These are phyloP conservation scores for Lasioglossum zephyrum DNA, from an alignment of 2,888 invertebrate species.

Conservation along the genomic window DNA sequence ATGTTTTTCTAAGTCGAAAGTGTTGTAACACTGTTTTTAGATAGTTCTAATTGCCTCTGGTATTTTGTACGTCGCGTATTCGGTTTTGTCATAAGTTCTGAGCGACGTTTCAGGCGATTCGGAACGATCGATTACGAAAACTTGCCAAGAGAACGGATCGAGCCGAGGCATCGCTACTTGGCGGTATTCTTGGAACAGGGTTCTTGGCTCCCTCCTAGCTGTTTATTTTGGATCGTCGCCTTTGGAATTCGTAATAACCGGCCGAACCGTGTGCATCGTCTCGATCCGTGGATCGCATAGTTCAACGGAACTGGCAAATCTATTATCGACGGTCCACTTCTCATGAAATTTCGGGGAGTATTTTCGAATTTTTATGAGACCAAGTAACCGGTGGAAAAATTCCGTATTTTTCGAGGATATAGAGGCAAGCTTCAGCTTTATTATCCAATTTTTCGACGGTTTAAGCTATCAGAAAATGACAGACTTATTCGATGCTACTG, in stretches of 20 bases:
- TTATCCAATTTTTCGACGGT: not conserved
- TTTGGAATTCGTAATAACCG: conserved; percentile 41
- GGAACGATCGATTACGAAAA: conserved; percentile 5
- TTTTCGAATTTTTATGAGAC: not conserved
- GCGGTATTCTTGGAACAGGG: conserved; percentile 37
- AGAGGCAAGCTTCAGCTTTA: not conserved
- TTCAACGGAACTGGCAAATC: not conserved
- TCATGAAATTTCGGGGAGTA: not conserved
- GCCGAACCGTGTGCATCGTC: conserved; percentile 23
- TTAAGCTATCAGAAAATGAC: not conserved
- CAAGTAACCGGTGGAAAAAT: not conserved
- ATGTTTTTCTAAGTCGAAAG: not conserved
- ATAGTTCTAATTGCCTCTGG: not conserved
- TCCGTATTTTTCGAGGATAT: not conserved
- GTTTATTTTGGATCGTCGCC: conserved; percentile 42
- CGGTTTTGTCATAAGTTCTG: not conserved
- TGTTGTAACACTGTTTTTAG: not conserved
- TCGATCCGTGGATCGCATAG: conserved; percentile 9
- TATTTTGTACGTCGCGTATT: not conserved
- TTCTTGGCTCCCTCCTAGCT: conserved; percentile 35
- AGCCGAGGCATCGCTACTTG: conserved; percentile 18
- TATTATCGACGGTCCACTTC: not conserved
- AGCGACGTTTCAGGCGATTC: not conserved
- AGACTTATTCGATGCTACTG: not conserved
- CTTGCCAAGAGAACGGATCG: conserved; percentile 9